Percentiles rank a stretch among this genome's conserved stretches.
Conservation (phyloP, 2,888 invertebrate species). For the Mythimna loreyi region DNA sequence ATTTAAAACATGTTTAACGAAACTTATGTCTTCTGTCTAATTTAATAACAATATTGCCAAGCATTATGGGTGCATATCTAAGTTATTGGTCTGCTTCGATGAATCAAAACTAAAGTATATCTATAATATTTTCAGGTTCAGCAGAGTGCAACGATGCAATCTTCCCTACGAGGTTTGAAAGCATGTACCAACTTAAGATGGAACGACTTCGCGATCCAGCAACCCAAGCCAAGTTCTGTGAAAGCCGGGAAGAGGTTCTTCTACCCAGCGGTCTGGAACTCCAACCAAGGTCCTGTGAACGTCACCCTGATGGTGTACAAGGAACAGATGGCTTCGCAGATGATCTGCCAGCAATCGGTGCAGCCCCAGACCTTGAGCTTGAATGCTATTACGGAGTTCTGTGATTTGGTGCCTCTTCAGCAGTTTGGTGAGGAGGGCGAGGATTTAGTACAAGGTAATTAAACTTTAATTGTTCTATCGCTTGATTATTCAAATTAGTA, state of each 20-base stretch:
- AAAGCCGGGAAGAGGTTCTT: slow-evolving; percentile 94
- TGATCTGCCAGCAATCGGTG: slow-evolving; percentile 92
- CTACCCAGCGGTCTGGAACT: slow-evolving; percentile 94
- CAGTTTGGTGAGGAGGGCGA: slow-evolving; percentile 92
- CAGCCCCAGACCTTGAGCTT: slow-evolving; percentile 92
- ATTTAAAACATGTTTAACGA: not conserved
- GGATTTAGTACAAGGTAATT: slow-evolving; percentile 92
- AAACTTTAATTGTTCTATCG: not conserved
- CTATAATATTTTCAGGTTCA: slow-evolving; percentile 85
- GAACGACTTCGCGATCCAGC: slow-evolving; percentile 93
- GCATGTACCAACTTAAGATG: slow-evolving; percentile 94
- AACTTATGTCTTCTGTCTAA: not conserved
- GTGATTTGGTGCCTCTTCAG: slow-evolving; percentile 94
- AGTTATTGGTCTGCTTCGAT: not conserved
- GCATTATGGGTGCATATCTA: no score
- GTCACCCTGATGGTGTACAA: slow-evolving; percentile 93
- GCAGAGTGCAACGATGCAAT: slow-evolving; percentile 93
- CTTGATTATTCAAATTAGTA: not conserved
- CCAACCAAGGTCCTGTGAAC: slow-evolving; percentile 91
- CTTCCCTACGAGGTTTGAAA: slow-evolving; percentile 93
- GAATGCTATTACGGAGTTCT: slow-evolving; percentile 95
- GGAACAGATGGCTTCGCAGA: slow-evolving; percentile 91
- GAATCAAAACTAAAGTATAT: not conserved
- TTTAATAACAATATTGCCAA: no score
- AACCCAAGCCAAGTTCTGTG: slow-evolving; percentile 86